phyloP scores from a whole-genome alignment of 1,140 invertebrate genomes.

The Sitobion miscanthi region DNA sequence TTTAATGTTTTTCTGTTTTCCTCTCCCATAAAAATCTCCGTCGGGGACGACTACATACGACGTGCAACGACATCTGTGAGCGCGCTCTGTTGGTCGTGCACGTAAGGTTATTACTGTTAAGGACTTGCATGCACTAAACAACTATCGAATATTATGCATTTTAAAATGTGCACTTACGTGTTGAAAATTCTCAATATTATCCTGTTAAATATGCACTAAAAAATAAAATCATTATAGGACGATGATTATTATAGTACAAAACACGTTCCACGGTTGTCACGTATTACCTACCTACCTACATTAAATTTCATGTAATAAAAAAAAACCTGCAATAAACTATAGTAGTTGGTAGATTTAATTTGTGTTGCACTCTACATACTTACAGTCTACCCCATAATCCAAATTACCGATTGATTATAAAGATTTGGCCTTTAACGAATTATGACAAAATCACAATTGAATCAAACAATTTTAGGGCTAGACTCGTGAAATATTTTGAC shows the following conservation, averaged over 20 bases:
- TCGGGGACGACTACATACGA: not conserved
- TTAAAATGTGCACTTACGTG: not conserved
- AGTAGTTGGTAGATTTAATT: not conserved
- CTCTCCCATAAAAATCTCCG: not conserved
- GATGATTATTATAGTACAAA: not conserved
- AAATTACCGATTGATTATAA: not conserved
- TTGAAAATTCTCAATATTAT: not conserved
- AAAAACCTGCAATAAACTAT: not conserved
- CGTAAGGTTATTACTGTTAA: not conserved
- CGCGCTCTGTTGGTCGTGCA: not conserved
- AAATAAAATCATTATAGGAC: not conserved
- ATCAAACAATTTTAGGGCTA: not conserved
- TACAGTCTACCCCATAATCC: not conserved
- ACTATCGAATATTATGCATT: not conserved
- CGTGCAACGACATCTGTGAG: not conserved
- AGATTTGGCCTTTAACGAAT: not conserved
- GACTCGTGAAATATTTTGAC: not conserved
- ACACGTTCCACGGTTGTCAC: not conserved
- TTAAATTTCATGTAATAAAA: not conserved
- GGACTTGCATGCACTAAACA: not conserved
- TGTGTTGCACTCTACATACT: not conserved
- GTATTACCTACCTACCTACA: not conserved
- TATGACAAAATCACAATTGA: not conserved
- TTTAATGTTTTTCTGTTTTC: not conserved
- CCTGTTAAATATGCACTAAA: not conserved